Percentiles rank a stretch among this genome's conserved stretches.
phyloP scores from a whole-genome alignment of 64 coral and sea anemone species.

The Porites lutea region DNA sequence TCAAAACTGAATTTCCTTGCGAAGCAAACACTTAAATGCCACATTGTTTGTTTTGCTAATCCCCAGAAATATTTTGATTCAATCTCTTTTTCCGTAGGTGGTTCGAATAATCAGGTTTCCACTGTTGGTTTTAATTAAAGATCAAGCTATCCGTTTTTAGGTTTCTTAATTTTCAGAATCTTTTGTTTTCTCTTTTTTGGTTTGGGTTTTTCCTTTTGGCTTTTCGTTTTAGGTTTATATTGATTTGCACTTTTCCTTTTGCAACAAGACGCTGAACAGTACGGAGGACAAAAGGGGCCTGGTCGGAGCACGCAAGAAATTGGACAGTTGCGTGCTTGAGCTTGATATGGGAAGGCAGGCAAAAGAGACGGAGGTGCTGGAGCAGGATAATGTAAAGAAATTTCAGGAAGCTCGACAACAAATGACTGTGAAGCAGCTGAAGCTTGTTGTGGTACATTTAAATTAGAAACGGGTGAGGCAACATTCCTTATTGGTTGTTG shows the following conservation, averaged over 20 bases:
- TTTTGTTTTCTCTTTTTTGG: neutral
- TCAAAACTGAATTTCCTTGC: too few relatives aligned
- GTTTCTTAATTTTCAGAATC: constrained; percentile 39
- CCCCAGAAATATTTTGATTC: too few relatives aligned
- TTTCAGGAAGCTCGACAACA: constrained; percentile 45
- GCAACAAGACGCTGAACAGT: constrained; percentile 24
- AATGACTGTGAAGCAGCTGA: constrained; percentile 12
- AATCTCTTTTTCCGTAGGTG: too few relatives aligned
- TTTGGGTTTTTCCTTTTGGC: neutral
- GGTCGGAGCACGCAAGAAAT: neutral
- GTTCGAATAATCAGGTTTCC: too few relatives aligned
- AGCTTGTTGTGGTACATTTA: neutral
- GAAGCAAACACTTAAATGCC: too few relatives aligned
- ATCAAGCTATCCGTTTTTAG: neutral
- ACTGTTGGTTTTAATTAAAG: too few relatives aligned
- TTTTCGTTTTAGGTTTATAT: neutral
- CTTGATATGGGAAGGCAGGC: neutral
- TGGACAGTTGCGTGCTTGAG: constrained; percentile 1
- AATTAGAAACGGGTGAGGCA: neutral
- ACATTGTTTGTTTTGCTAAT: too few relatives aligned
- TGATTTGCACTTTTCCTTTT: constrained; percentile 22
- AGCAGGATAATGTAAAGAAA: neutral
- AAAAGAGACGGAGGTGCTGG: neutral
- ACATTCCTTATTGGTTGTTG: neutral
- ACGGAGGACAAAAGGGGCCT: constrained; percentile 15